Evolutionary conservation across 1,140 invertebrate species (phyloP).

Genomic region (Eriocheir sinensis): DNA sequence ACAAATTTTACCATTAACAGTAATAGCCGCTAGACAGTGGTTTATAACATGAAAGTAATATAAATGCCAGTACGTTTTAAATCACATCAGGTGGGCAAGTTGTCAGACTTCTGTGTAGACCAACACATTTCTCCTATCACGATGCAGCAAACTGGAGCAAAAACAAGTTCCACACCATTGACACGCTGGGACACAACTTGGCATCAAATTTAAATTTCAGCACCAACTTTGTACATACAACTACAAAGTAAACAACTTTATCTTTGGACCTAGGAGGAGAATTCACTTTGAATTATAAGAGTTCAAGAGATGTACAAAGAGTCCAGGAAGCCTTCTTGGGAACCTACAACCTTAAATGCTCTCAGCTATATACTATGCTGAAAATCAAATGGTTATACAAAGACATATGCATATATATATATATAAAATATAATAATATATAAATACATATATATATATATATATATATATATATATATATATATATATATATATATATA

Average conservation of each 20-base stretch:
- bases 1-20: constrained; percentile 68
- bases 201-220: constrained; percentile 73
- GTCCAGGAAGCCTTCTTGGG: constrained; percentile 71
- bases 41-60: constrained; percentile 58
- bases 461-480: no score
- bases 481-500: no score
- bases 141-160: constrained; percentile 43
- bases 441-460: no score
- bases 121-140: neutral
- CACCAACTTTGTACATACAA: constrained; percentile 73
- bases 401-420: no score
- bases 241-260: constrained; percentile 40
- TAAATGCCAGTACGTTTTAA: constrained; percentile 41
- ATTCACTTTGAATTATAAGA: neutral
- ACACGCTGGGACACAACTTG: constrained; percentile 55
- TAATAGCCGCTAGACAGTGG: constrained; percentile 62
- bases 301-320: constrained; percentile 68
- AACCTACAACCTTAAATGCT: constrained; percentile 49
- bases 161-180: constrained; percentile 43
- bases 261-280: constrained; percentile 32
- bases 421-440: no score
- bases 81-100: constrained; percentile 35
- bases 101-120: constrained; percentile 18
- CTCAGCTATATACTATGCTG: constrained; percentile 64
- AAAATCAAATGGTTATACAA: no score